These are phyloP conservation scores for Periparus ater DNA, from an alignment of 2,797 vertebrate species.

Conservation along the genomic window DNA sequence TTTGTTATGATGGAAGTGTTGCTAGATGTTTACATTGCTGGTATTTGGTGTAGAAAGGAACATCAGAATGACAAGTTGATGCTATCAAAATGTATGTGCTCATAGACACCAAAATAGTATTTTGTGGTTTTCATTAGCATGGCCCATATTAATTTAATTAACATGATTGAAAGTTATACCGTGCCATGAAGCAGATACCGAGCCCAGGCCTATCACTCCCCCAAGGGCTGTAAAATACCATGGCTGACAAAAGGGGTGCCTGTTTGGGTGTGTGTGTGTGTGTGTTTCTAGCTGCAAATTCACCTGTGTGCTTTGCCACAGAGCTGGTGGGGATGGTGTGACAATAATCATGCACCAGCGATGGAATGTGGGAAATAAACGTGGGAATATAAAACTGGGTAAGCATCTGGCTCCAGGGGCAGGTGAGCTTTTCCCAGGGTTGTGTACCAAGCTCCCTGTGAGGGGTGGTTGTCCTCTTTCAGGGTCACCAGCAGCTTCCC, in stretches of 20 bases:
- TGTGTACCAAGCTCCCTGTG: rapidly evolving
- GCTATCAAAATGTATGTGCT: constrained; percentile 64
- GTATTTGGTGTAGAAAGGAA: constrained; percentile 41
- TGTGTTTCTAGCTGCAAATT: neutral
- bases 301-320: neutral
- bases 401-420: neutral
- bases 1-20: constrained; percentile 68
- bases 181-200: neutral
- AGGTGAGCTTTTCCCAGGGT: neutral
- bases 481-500: neutral
- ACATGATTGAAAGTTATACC: constrained; percentile 66
- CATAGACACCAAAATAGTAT: constrained; percentile 62
- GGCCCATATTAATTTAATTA: constrained; percentile 76
- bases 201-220: constrained; percentile 34
- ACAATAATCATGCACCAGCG: neutral
- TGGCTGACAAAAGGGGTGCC: neutral
- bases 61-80: constrained; percentile 48
- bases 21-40: constrained; percentile 49
- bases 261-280: neutral
- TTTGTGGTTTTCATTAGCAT: constrained; percentile 70
- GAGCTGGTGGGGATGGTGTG: neutral
- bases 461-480: neutral
- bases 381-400: neutral
- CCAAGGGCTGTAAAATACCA: constrained; percentile 33
- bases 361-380: neutral